phyloP scores from a whole-genome alignment of 2,797 vertebrate species.

The Caiman crocodilus region DNA sequence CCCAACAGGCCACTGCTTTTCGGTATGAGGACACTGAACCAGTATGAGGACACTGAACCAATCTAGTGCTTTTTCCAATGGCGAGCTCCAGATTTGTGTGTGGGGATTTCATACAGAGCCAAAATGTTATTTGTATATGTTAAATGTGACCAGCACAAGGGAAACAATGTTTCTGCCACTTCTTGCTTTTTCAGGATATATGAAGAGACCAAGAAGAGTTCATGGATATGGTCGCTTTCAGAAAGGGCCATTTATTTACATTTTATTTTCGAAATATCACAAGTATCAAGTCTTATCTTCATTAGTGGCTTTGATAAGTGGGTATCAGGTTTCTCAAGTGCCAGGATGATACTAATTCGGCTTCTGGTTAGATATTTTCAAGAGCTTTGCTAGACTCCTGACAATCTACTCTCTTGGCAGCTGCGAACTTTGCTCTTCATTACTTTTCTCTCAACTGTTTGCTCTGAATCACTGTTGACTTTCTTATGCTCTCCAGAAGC shows the following conservation, averaged over 20 bases:
- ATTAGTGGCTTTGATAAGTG: not conserved
- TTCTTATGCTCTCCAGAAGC: not conserved
- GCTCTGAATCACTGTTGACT: not conserved
- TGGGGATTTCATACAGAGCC: not conserved
- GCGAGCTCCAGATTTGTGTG: not conserved
- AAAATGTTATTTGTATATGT: not conserved
- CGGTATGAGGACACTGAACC: not conserved
- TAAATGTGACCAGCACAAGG: not conserved
- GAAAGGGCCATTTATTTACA: not conserved
- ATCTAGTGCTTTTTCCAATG: not conserved
- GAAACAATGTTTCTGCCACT: not conserved
- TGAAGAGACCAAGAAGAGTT: not conserved
- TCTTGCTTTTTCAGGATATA: not conserved
- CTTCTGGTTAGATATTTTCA: not conserved
- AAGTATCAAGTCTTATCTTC: not conserved
- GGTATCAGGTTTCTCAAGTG: not conserved
- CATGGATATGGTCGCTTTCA: not conserved
- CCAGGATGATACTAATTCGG: not conserved
- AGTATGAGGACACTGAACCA: not conserved
- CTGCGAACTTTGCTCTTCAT: not conserved
- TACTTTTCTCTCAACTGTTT: not conserved
- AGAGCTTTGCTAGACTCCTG: not conserved
- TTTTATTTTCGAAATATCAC: not conserved
- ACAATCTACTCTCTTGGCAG: not conserved
- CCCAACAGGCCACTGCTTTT: not conserved